These are phyloP conservation scores for Poeciliopsis gracilis DNA, from an alignment of 2,797 vertebrate species.

Conservation along the genomic window DNA sequence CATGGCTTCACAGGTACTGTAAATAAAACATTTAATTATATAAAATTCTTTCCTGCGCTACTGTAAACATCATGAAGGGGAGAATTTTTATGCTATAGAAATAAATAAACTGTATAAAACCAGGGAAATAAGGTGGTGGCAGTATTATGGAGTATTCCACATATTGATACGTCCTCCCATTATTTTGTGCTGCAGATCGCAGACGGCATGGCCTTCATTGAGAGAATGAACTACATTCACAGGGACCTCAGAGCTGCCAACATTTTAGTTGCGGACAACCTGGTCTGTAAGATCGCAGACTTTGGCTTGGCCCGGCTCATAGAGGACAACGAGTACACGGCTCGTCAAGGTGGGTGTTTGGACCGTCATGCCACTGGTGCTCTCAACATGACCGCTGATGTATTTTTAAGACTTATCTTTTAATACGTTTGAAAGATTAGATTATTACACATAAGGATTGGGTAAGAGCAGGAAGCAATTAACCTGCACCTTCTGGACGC, in stretches of 20 bases:
- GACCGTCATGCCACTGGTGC: not conserved
- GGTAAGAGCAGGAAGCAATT: not conserved
- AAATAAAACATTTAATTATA: no score
- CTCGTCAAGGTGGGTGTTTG: slow-evolving; percentile 89
- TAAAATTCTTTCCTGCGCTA: slow-evolving; percentile 24
- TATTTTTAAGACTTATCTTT: not conserved
- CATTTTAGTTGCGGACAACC: slow-evolving; percentile 96
- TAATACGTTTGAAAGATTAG: not conserved
- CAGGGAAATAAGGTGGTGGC: not conserved
- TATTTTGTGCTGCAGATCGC: slow-evolving; percentile 82
- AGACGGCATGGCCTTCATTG: slow-evolving; percentile 98
- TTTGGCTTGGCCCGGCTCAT: slow-evolving; percentile 97
- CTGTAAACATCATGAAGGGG: slow-evolving; percentile 10
- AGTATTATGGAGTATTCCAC: not conserved
- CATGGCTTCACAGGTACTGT: slow-evolving; percentile 96
- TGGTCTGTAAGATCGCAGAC: slow-evolving; percentile 98
- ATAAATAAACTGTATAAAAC: not conserved
- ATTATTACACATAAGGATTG: not conserved
- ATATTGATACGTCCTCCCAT: not conserved
- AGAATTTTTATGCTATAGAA: slow-evolving; percentile 4
- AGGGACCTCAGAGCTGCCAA: slow-evolving; percentile 97
- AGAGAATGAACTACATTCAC: slow-evolving; percentile 99
- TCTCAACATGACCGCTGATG: not conserved
- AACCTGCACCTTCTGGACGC: not conserved
- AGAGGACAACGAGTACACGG: slow-evolving; percentile 98